These are phyloP conservation scores for Sphaerodactylus townsendi DNA, from an alignment of 2,113 vertebrate species.

Conservation along the genomic window DNA sequence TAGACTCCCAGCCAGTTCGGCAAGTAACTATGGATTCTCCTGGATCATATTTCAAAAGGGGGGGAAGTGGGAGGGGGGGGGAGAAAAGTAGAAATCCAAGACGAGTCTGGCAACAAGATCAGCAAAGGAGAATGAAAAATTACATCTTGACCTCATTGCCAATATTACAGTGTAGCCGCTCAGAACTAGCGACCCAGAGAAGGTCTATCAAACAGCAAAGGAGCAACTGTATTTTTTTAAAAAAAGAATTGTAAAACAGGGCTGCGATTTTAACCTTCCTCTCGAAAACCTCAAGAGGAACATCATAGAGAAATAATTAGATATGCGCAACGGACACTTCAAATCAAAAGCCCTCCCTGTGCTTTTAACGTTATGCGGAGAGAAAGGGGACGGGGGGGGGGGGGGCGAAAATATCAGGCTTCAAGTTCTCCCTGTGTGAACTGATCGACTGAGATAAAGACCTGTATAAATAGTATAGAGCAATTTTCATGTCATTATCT, in stretches of 20 bases:
- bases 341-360: constrained; percentile 35
- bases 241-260: constrained; percentile 6
- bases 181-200: constrained; percentile 1
- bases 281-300: constrained; percentile 32
- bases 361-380: background rate
- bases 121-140: background rate
- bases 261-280: constrained; percentile 30
- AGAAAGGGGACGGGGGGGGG: background rate
- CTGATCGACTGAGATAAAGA: constrained; percentile 21
- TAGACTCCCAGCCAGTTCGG: background rate
- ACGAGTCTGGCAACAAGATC: background rate
- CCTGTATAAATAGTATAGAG: constrained; percentile 20
- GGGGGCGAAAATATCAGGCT: constrained; percentile 5
- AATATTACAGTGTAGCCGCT: background rate
- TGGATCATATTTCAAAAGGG: constrained; percentile 4
- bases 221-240: background rate
- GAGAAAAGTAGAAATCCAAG: constrained; percentile 23
- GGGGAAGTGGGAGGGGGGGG: constrained; percentile 5
- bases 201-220: background rate
- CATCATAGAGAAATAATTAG: constrained; percentile 38
- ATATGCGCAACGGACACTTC: constrained; percentile 10
- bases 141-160: background rate
- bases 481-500: background rate
- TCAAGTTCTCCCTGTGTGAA: constrained; percentile 17
- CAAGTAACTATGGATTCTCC: background rate